A percentile compares a stretch with the other conserved stretches of the same genome.
These are phyloP conservation scores for Pterois miles DNA, from an alignment of 2,797 vertebrate genomes.

Conservation along the genomic window DNA sequence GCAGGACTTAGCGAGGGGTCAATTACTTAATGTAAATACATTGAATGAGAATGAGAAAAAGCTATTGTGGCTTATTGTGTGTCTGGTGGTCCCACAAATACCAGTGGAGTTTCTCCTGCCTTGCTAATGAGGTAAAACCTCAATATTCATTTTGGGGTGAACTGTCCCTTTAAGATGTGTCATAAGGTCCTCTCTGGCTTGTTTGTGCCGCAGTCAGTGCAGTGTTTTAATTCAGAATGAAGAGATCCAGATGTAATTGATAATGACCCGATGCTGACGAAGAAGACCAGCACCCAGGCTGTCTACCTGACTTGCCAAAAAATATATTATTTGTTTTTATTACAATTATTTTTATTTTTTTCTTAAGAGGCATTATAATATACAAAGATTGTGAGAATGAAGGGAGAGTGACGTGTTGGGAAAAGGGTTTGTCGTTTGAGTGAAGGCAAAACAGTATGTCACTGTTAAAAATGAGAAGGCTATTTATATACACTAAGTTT, in stretches of 20 bases:
- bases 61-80: neutral
- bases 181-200: neutral
- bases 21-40: neutral
- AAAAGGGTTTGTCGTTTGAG: slow-evolving; percentile 40
- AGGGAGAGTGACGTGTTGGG: slow-evolving; percentile 60
- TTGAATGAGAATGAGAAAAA: neutral
- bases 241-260: slow-evolving; percentile 11
- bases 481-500: slow-evolving; percentile 72
- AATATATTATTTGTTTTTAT: slow-evolving; percentile 51
- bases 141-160: slow-evolving; percentile 33
- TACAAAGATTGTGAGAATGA: slow-evolving; percentile 66
- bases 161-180: neutral
- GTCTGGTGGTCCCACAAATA: neutral
- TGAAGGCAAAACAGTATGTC: slow-evolving; percentile 44
- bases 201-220: slow-evolving; percentile 29
- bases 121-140: neutral
- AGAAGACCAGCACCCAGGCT: slow-evolving; percentile 27
- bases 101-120: neutral
- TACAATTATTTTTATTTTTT: slow-evolving; percentile 42
- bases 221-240: slow-evolving; percentile 22
- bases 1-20: too few species aligned
- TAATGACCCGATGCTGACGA: slow-evolving; percentile 23
- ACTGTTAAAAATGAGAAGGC: slow-evolving; percentile 42
- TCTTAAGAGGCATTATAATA: slow-evolving; percentile 23
- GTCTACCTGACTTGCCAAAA: slow-evolving; percentile 67